Conservation (phyloP, 37 sponge, comb jelly and placozoan species). For the Cladorhizidae sp. region DNA sequence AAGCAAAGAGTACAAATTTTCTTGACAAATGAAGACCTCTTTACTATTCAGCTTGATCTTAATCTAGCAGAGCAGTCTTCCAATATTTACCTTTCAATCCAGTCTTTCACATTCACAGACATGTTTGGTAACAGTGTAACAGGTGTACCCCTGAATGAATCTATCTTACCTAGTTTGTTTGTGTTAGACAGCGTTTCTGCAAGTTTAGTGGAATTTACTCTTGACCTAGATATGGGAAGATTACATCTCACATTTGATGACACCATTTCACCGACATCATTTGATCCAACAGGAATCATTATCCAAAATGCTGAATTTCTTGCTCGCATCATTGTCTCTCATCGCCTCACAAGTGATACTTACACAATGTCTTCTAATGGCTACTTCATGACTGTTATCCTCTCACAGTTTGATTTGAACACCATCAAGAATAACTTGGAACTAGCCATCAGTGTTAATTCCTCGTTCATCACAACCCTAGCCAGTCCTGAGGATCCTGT, state of each 20-base stretch:
- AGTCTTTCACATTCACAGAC: slow-evolving; percentile 64
- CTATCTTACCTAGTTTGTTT: slow-evolving; percentile 8
- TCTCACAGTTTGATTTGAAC: slow-evolving; percentile 78
- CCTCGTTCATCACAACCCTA: slow-evolving; percentile 70
- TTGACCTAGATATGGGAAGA: slow-evolving; percentile 81
- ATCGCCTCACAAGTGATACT: slow-evolving; percentile 66
- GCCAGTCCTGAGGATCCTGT: slow-evolving; percentile 8
- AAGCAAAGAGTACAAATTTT: slow-evolving; percentile 58
- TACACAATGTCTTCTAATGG: slow-evolving; percentile 49
- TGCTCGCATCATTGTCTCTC: slow-evolving; percentile 22
- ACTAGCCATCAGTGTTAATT: slow-evolving; percentile 63
- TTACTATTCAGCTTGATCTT: slow-evolving; percentile 59
- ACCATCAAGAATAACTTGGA: slow-evolving; percentile 70
- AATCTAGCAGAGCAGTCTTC: background rate
- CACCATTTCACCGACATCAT: slow-evolving; percentile 34
- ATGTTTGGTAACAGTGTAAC: slow-evolving; percentile 73
- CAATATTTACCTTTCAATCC: slow-evolving; percentile 60
- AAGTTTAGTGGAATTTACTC: slow-evolving; percentile 52
- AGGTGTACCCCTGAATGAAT: slow-evolving; percentile 28
- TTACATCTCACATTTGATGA: slow-evolving; percentile 87
- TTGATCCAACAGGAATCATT: slow-evolving; percentile 51
- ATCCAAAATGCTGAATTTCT: slow-evolving; percentile 34
- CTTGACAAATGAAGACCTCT: slow-evolving; percentile 69
- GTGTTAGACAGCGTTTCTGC: slow-evolving; percentile 24
- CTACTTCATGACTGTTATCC: slow-evolving; percentile 48